Evolutionary conservation across 1,140 invertebrate genomes (phyloP), one percentile per base, ranked within the genome.

Genomic region (Nebria ingens): DNA sequence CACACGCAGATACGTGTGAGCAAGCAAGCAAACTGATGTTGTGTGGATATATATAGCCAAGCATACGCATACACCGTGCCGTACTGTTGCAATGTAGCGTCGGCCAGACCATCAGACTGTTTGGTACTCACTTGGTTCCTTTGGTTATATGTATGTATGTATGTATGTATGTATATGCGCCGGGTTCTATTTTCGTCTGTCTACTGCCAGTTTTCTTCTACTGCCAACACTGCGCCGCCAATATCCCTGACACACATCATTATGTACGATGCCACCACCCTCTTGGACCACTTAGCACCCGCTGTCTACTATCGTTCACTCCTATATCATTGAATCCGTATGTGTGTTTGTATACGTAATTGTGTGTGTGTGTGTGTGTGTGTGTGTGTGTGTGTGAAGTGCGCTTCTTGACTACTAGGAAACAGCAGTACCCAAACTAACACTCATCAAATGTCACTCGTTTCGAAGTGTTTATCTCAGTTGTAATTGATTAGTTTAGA

Each of bases 161-260:
- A n/a, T n/a, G n/a, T n/a, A n/a, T n/a, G n/a, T n/a, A n/a, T n/a
- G n/a, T n/a, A n/a, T 45, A 45, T 45, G 40, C 17, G 15, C 40
- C 40, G 40, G n/a, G 40, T 45, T 6, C 40, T 45, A 45, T 45
- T 45, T 45, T 45, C 40, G 40, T 45, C 40, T 45, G 40, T 45
- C 40, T 45, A 17, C 40, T 45, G 40, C 40, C 40, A 34, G 40
- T 45, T 45, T n/a, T 45, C 25, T 45, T 11, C 40, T 17, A 45
- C 40, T 45, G 40, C 40, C 40, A 45, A 45, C 40, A 6, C 6
- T 11, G 15, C 40, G 40, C 40, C 40, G 40, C 40, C 40, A 45
- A 45, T 45, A 45, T 45, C 40, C 40, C 40, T 45, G 40, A 45
- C 40, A 45, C 40, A 45, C 40, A 45, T 45, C 40, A 45, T 45